These are phyloP conservation scores for Vireo altiloquus DNA, from an alignment of 2,113 vertebrate genomes.

Conservation along the genomic window DNA sequence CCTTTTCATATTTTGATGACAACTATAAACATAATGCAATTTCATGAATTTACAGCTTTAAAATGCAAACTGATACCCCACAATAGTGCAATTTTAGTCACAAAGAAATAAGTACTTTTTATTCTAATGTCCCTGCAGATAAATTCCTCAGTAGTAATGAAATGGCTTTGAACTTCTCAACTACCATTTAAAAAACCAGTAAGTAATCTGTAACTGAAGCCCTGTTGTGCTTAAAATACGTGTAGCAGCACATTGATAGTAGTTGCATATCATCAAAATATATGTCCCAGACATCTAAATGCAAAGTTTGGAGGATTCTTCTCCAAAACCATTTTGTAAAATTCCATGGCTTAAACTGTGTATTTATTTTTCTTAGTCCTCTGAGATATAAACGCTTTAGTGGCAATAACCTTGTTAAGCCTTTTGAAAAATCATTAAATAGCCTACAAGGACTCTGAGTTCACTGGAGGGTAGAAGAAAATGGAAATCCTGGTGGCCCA, in stretches of 20 bases:
- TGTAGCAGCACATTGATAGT: not conserved
- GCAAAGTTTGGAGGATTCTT: not conserved
- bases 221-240: not conserved
- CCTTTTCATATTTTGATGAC: conserved; percentile 63
- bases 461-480: not conserved
- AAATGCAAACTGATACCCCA: conserved; percentile 56
- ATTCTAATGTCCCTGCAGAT: conserved; percentile 19
- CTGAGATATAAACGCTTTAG: not conserved
- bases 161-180: conserved; percentile 38
- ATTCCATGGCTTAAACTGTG: not conserved
- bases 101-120: conserved; percentile 42
- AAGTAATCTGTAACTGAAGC: not conserved
- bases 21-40: conserved; percentile 67
- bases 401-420: not conserved
- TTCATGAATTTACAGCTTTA: conserved; percentile 60
- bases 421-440: not conserved
- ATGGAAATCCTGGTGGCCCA: not conserved
- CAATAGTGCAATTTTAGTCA: conserved; percentile 29
- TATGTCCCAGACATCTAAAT: not conserved
- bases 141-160: conserved; percentile 15
- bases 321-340: not conserved
- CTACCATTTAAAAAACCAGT: not conserved
- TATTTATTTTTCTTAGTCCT: not conserved
- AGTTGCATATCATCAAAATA: not conserved
- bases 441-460: not conserved